Percentiles rank a stretch among this genome's conserved stretches.
phyloP scores from a whole-genome alignment of 1,140 invertebrate genomes.

The Hyposmocoma kahamanoa region DNA sequence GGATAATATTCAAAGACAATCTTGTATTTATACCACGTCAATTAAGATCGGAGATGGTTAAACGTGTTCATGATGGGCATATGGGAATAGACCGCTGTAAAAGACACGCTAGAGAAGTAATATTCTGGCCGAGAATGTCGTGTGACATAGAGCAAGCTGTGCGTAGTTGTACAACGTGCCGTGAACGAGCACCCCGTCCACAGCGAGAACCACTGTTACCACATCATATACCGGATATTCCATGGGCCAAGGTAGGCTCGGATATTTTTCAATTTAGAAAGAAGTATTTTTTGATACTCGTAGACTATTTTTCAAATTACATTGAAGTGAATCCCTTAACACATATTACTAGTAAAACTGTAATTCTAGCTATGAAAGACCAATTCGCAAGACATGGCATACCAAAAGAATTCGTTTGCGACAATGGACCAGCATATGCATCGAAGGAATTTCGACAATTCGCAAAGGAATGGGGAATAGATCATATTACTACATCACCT shows the following conservation, averaged over 20 bases:
- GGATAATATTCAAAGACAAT: constrained; percentile 5
- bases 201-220: not conserved
- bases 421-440: constrained; percentile 8
- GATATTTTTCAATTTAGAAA: constrained; percentile 6
- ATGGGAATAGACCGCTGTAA: constrained; percentile 21
- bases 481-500: constrained; percentile 4
- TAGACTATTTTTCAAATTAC: constrained; percentile 9
- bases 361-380: constrained; percentile 5
- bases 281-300: constrained; percentile 6
- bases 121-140: constrained; percentile 11
- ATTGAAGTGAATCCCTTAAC: constrained; percentile 4
- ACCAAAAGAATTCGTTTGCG: constrained; percentile 5
- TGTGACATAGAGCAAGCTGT: constrained; percentile 13
- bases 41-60: constrained; percentile 17
- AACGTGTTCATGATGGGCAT: constrained; percentile 30
- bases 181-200: constrained; percentile 11
- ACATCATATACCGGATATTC: not conserved
- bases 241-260: constrained; percentile 7
- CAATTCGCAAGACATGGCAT: constrained; percentile 8
- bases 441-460: constrained; percentile 3
- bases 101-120: constrained; percentile 10
- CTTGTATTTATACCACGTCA: constrained; percentile 2
- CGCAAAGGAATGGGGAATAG: constrained; percentile 1
- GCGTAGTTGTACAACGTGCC: constrained; percentile 21
- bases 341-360: not conserved